Evolutionary conservation across 2,113 vertebrate species (phyloP), one percentile per base, ranked within the genome.

Genomic region (Etheostoma cragini): DNA sequence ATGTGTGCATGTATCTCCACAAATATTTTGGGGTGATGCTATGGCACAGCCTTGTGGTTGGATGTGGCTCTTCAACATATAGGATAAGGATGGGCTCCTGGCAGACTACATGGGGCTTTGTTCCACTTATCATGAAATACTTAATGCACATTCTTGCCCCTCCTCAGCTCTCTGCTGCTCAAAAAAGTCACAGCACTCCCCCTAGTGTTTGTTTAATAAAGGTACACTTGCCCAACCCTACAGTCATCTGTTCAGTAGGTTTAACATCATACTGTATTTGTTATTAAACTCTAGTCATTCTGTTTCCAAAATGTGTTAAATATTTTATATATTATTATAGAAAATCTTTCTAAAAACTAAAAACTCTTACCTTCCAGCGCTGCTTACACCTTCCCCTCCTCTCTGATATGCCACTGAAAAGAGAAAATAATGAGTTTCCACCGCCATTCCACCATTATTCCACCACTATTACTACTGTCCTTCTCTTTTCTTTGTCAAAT

Each of bases 301-400:
- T 22, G n/a, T 61, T 60, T 49, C 2, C 33, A 3, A 26, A 52
- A 65, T 26, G 3, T 21, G 5, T 4, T 49, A n/a, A 10, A 53
- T 53, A 49, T 38, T 65, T 53, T 0, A 66, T 62, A 78, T 57
- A 17, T 6, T 13, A 3, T 10, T 0, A 38, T 49, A 12, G 3
- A 57, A 5, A 72, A 4, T 49, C 3, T 0, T 26, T 3, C 0
- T 52, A 62, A 61, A 80, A 46, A 60, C 6, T 6, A 38, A 24
- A 49, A 73, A 80, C 76, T 84, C 94, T 97, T 96, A 99, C 98
- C 98, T 97, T 93, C 98, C 97, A 89, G 97, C 98, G 79, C 97
- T 99, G 97, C 96, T 99, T 73, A 99, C 97, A 11, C 96, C 97
- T 88, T 99, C 98, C 57, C 98, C 98, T 83, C 98, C 97, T 96